Evolutionary conservation across 2,888 invertebrate species (phyloP).

Genomic region (Coelinius sp.): DNA sequence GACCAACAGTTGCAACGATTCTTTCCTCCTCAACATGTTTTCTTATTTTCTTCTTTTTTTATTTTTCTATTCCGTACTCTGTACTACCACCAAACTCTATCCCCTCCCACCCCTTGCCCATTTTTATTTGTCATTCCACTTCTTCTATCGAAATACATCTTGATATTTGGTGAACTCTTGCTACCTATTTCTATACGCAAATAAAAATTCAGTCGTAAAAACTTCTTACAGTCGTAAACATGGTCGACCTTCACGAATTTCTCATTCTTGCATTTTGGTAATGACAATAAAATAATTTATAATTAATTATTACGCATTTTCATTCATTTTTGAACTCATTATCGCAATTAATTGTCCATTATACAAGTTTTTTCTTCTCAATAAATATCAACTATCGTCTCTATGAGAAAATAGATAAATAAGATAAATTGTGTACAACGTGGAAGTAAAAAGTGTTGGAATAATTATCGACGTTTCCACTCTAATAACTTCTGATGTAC

Average conservation of each 20-base stretch:
- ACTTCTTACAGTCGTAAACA: constrained; percentile 41
- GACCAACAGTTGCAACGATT: constrained; percentile 17
- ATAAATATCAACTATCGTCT: background rate
- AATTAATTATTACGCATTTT: background rate
- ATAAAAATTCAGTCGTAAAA: constrained; percentile 48
- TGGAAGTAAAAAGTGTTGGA: background rate
- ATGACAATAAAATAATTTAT: no score
- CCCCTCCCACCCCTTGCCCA: constrained; percentile 24
- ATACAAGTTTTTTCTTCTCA: no score
- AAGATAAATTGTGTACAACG: background rate
- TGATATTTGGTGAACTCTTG: constrained; percentile 30
- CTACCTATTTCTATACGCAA: constrained; percentile 35
- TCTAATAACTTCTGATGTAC: constrained; percentile 32
- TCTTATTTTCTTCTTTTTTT: constrained; percentile 12
- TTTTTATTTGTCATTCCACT: constrained; percentile 5
- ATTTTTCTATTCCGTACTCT: constrained; percentile 32
- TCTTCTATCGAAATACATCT: constrained; percentile 6
- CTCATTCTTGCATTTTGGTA: constrained; percentile 53
- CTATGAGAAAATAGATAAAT: background rate
- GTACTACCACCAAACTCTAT: constrained; percentile 11
- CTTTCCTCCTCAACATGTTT: constrained; percentile 2
- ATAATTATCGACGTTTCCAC: constrained; percentile 31
- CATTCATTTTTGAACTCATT: background rate
- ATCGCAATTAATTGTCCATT: background rate
- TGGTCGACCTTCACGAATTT: constrained; percentile 57